Evolutionary conservation across 2,113 vertebrate genomes (phyloP), one percentile per base, ranked within the genome.

Genomic region (Psittacula cyanocephala): DNA sequence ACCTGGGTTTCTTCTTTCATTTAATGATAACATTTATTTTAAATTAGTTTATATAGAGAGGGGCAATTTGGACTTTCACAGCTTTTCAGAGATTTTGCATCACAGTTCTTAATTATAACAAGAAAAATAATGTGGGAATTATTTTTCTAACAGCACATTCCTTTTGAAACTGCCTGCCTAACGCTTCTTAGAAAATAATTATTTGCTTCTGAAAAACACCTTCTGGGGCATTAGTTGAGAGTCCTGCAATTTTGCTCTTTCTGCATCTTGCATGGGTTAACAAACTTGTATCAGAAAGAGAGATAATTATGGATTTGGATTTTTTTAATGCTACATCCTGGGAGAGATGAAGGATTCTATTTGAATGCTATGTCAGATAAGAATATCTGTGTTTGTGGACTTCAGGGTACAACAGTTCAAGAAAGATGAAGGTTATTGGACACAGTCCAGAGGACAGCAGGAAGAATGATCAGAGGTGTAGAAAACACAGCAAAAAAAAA

Each of bases 391-490:
- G 29, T 86, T 91, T 67, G 28, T 88, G 49, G 52, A 60, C 47
- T 93, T 78, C 3, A 1, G 23, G 53, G 77, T 35, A 47, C 52
- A 67, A 6, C 88, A 72, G 76, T 89, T 95, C 65, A 79, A 68
- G 77, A 91, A 85, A 89, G 44, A 65, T 31, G 35, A 81, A 68
- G 18, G 46, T 60, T 84, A 41, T 84, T 89, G 62, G 78, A 55
- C 77, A 22, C 57, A 93, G 46, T 95, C 91, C 74, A 89, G 52
- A 52, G n/a, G 74, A 86, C 22, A 87, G 62, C 47, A 84, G 62
- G 35, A 94, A 89, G 65, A 92, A 86, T 89, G 77, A 91, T 86
- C 67, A 91, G 83, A 94, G 52, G 18, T 87, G 65, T 76, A 75
- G 50, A 90, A 93, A 93, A 77, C 64, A 37, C 60, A 81, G 47